phyloP scores from a whole-genome alignment of 2,113 vertebrate species.

The Rhegmatorhina hoffmannsi region DNA sequence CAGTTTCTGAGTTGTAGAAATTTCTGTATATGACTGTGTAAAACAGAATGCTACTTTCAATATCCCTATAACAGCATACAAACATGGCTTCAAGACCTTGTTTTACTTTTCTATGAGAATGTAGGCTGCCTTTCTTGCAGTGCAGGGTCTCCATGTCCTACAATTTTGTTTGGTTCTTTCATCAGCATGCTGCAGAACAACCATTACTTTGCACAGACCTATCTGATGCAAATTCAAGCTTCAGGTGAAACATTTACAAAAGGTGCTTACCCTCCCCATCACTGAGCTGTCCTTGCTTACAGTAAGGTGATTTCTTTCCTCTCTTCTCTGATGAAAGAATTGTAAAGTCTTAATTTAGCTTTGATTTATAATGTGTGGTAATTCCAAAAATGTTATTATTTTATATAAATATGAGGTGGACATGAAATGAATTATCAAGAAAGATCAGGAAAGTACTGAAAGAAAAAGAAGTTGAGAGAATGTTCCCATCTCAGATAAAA shows the following conservation, averaged over 20 bases:
- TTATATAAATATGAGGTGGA: background rate
- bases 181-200: background rate
- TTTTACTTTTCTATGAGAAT: background rate
- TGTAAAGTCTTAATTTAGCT: background rate
- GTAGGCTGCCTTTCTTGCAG: background rate
- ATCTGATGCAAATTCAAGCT: background rate
- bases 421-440: background rate
- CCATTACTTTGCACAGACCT: background rate
- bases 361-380: background rate
- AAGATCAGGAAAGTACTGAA: background rate
- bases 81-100: background rate
- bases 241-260: background rate
- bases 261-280: background rate
- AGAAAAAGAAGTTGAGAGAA: background rate
- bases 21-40: background rate
- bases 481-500: background rate
- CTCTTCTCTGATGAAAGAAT: background rate
- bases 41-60: background rate
- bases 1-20: background rate
- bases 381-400: background rate
- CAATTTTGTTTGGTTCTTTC: background rate
- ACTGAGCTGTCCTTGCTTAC: background rate
- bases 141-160: background rate
- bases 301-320: background rate
- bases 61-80: background rate